A percentile compares a stretch with the other conserved stretches of the same genome.
phyloP scores from a whole-genome alignment of 2,113 vertebrate species.

The Lanius ludovicianus region DNA sequence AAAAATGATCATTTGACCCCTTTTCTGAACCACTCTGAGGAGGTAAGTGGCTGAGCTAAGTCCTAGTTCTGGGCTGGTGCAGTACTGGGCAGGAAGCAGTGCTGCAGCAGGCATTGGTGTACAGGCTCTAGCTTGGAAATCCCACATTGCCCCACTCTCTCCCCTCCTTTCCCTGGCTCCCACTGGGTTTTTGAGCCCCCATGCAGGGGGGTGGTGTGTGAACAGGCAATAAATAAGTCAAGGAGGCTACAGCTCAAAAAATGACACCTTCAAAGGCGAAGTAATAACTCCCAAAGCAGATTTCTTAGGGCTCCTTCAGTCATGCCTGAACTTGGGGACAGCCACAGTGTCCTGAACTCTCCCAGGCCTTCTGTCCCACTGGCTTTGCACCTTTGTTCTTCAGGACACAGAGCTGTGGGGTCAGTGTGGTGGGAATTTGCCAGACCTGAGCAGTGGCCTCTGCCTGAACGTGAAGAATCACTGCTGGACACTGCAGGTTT shows the following conservation, averaged over 20 bases:
- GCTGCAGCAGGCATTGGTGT: background rate
- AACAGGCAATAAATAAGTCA: background rate
- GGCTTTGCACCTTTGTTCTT: background rate
- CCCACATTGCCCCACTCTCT: background rate
- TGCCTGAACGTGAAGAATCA: background rate
- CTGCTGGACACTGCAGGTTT: background rate
- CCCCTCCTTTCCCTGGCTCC: background rate
- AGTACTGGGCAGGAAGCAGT: background rate
- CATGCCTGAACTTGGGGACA: background rate
- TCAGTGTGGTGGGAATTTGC: background rate
- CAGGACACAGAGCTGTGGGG: background rate
- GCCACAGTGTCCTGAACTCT: rapidly evolving
- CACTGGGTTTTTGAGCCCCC: background rate
- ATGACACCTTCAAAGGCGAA: background rate
- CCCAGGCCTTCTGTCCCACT: background rate
- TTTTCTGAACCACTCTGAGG: background rate
- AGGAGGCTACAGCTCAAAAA: background rate
- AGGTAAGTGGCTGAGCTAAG: background rate
- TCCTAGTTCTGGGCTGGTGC: background rate
- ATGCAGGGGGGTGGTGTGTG: background rate
- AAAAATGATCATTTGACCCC: background rate
- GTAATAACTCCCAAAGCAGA: background rate
- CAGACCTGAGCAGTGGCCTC: background rate
- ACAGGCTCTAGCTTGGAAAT: background rate
- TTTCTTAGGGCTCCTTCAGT: background rate